A percentile compares a stretch with the other conserved stretches of the same genome.
These are phyloP conservation scores for Stenichneumon culpator DNA, from an alignment of 2,888 invertebrate genomes.

Conservation along the genomic window DNA sequence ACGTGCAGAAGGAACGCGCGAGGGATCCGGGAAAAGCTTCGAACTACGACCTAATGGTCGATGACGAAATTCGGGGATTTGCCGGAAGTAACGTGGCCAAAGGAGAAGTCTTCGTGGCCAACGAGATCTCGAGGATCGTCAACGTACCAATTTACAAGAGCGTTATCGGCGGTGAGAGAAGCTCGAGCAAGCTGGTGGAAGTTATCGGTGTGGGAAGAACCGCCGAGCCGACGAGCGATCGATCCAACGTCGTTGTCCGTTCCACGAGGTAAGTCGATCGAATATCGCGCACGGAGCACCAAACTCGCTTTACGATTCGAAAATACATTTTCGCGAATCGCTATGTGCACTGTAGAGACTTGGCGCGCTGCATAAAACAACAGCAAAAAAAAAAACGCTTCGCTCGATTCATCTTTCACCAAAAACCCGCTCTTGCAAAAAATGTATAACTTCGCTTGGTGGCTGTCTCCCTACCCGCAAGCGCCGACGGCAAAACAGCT, in stretches of 20 bases:
- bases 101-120: slow-evolving; percentile 30
- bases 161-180: slow-evolving; percentile 43
- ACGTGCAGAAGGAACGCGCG: slow-evolving; percentile 62
- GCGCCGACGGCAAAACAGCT: slow-evolving; percentile 22
- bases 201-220: slow-evolving; percentile 39
- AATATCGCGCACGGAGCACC: slow-evolving; percentile 29
- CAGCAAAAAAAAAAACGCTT: slow-evolving; percentile 23
- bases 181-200: slow-evolving; percentile 31
- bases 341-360: neutral
- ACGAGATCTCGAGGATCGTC: slow-evolving; percentile 18
- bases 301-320: slow-evolving; percentile 28
- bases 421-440: slow-evolving; percentile 40
- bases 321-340: slow-evolving; percentile 3
- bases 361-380: neutral
- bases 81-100: slow-evolving; percentile 8
- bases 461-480: neutral
- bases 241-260: slow-evolving; percentile 44
- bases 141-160: neutral
- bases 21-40: slow-evolving; percentile 53
- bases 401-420: slow-evolving; percentile 36
- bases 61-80: slow-evolving; percentile 29
- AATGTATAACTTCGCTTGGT: slow-evolving; percentile 15
- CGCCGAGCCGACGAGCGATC: slow-evolving; percentile 48
- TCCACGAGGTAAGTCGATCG: slow-evolving; percentile 70
- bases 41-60: neutral